Evolutionary conservation across 1,140 invertebrate genomes (phyloP).

Genomic region (Delia radicum): DNA sequence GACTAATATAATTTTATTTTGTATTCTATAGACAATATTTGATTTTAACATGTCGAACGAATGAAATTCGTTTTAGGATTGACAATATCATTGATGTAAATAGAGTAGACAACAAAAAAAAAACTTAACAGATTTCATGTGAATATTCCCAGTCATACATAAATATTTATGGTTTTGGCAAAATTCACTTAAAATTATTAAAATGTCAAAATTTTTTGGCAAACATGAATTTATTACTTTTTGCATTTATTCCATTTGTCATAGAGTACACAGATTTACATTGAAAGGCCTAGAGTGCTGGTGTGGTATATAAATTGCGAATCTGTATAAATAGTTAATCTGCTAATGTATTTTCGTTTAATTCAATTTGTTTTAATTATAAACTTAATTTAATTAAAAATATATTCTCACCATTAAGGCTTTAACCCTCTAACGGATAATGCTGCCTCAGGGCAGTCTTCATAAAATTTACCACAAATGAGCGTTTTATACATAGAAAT

Average conservation of each 20-base stretch:
- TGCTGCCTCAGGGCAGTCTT: too few species aligned
- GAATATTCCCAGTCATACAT: background rate
- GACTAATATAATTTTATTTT: background rate
- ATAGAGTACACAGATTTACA: too few species aligned
- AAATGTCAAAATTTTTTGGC: background rate
- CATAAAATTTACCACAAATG: too few species aligned
- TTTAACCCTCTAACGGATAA: too few species aligned
- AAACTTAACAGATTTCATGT: background rate
- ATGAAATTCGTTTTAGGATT: background rate
- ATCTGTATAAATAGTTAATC: too few species aligned
- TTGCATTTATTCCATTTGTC: background rate
- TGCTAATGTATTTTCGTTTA: too few species aligned
- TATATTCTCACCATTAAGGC: too few species aligned
- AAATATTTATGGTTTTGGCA: background rate
- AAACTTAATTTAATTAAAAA: too few species aligned
- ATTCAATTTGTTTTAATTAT: too few species aligned
- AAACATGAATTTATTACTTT: background rate
- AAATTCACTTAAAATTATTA: background rate
- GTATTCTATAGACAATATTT: background rate
- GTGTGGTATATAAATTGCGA: too few species aligned
- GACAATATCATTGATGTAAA: background rate
- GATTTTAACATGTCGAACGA: background rate
- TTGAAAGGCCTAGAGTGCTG: too few species aligned
- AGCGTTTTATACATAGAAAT: too few species aligned
- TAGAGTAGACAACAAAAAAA: background rate